A percentile compares a stretch with the other conserved stretches of the same genome.
These are phyloP conservation scores for Selene dorsalis DNA, from an alignment of 2,797 vertebrate species.

Conservation along the genomic window DNA sequence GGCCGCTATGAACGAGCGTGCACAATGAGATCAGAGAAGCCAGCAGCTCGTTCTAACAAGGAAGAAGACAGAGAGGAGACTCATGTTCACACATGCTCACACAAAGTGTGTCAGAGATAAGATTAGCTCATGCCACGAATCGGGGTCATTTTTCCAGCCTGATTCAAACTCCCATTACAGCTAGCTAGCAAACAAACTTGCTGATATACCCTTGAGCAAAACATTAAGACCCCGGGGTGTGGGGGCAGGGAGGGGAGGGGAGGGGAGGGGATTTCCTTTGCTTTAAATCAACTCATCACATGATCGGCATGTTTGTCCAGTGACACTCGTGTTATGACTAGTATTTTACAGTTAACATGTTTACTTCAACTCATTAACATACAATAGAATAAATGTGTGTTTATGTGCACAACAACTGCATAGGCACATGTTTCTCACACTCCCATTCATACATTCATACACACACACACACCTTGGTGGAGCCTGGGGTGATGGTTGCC, in stretches of 20 bases:
- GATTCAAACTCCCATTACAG: background rate
- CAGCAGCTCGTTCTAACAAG: conserved; percentile 82
- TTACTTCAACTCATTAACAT: conserved; percentile 3
- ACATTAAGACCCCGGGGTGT: background rate
- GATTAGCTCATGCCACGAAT: background rate
- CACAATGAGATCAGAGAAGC: conserved; percentile 89
- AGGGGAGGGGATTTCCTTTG: background rate
- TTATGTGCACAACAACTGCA: background rate
- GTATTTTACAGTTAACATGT: background rate
- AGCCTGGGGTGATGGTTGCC: conserved; percentile 72
- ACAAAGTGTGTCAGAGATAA: background rate
- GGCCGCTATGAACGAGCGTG: conserved; percentile 88
- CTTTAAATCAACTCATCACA: background rate
- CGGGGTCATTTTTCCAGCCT: background rate
- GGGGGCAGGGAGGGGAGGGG: no score
- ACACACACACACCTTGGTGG: conserved; percentile 86
- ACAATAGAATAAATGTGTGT: background rate
- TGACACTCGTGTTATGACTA: background rate
- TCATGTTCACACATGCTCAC: conserved; percentile 3
- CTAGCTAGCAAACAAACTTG: background rate
- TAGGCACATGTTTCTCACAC: background rate
- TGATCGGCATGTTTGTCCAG: background rate
- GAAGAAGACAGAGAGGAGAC: conserved; percentile 31
- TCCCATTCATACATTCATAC: background rate
- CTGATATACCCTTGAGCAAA: background rate